These are phyloP conservation scores for Icerya purchasi DNA, from an alignment of 2,888 invertebrate genomes.

Conservation along the genomic window DNA sequence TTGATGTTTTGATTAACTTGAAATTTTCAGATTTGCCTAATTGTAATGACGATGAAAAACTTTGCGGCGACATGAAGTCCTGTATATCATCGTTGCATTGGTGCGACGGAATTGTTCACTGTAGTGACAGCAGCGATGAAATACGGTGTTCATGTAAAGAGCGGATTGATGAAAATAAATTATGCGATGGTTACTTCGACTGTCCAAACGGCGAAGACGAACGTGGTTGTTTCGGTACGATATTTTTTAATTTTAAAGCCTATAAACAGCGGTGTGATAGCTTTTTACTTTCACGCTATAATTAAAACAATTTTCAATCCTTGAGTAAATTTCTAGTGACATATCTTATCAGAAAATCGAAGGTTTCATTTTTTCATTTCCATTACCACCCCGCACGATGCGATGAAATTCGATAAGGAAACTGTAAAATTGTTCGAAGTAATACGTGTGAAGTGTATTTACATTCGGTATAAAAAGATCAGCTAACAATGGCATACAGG, in stretches of 20 bases:
- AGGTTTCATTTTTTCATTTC: neutral
- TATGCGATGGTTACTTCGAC: conserved; percentile 64
- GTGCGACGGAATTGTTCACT: conserved; percentile 54
- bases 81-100: conserved; percentile 37
- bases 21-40: conserved; percentile 6
- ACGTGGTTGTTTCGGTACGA: conserved; percentile 48
- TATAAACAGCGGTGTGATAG: too few relatives aligned
- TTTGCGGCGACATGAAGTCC: conserved; percentile 19
- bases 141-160: conserved; percentile 44
- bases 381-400: too few relatives aligned
- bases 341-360: too few relatives aligned
- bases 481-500: too few relatives aligned
- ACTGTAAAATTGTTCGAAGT: too few relatives aligned
- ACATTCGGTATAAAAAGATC: too few relatives aligned
- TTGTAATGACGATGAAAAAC: conserved; percentile 15
- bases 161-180: conserved; percentile 38
- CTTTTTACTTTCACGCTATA: too few relatives aligned
- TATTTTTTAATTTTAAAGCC: neutral
- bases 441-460: too few relatives aligned
- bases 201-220: conserved; percentile 67
- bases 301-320: too few relatives aligned
- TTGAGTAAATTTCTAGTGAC: too few relatives aligned
- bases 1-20: neutral
- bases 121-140: conserved; percentile 59
- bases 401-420: too few relatives aligned